Percentiles rank a stretch among this genome's conserved stretches.
Evolutionary conservation across 1,140 invertebrate species (phyloP).

Genomic region (Aphis craccivora): DNA sequence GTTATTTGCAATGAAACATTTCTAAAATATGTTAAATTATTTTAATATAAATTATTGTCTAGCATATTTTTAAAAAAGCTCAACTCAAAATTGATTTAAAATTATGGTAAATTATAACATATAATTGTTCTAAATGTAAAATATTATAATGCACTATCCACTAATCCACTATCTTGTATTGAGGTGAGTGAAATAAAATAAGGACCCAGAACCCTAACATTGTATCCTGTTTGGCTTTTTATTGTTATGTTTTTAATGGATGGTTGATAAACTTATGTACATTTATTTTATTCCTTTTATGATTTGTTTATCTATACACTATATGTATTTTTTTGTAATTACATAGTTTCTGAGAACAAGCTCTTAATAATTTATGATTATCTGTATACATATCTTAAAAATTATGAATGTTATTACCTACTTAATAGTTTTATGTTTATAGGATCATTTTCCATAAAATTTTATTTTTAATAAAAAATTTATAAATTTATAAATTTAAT

Average conservation of each 20-base stretch:
- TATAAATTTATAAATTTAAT: too few relatives aligned
- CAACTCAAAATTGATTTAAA: not conserved
- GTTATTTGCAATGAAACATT: not conserved
- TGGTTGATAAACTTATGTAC: not conserved
- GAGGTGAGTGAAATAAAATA: not conserved
- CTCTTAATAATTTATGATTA: not conserved
- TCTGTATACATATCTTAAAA: not conserved
- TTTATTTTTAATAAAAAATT: too few relatives aligned
- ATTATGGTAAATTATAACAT: not conserved
- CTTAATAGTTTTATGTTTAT: not conserved
- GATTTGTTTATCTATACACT: not conserved
- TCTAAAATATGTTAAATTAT: not conserved
- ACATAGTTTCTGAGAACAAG: not conserved
- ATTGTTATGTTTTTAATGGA: slow-evolving; percentile 8
- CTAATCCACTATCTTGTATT: not conserved
- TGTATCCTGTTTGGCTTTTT: not conserved
- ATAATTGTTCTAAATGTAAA: not conserved
- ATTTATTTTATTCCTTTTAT: not conserved
- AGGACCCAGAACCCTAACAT: not conserved
- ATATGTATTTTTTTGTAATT: not conserved
- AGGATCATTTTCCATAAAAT: not conserved
- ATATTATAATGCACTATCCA: not conserved
- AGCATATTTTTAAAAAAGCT: not conserved
- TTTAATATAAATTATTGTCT: not conserved
- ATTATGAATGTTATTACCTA: not conserved